phyloP scores from a whole-genome alignment of 2,113 vertebrate species.

The Cheilinus undulatus region DNA sequence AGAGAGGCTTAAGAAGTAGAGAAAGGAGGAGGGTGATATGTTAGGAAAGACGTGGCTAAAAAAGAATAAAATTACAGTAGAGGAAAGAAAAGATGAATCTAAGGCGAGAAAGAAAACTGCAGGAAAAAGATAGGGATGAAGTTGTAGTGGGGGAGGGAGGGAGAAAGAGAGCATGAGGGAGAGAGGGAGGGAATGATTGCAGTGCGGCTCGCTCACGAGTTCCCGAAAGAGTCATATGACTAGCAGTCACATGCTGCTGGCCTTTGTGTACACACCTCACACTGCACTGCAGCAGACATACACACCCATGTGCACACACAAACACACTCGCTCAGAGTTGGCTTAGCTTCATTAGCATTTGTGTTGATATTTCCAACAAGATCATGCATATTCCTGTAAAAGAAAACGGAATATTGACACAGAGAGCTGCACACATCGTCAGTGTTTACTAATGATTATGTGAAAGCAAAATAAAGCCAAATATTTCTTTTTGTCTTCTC shows the following conservation, averaged over 20 bases:
- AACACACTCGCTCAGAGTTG: background rate
- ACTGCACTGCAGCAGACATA: conserved; percentile 66
- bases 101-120: conserved; percentile 20
- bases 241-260: conserved; percentile 86
- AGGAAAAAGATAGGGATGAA: conserved; percentile 38
- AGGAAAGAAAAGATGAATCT: background rate
- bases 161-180: background rate
- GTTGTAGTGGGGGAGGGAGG: conserved; percentile 6
- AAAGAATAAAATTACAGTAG: background rate
- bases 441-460: background rate
- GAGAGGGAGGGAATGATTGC: conserved; percentile 80
- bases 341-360: background rate
- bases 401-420: background rate
- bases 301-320: conserved; percentile 33
- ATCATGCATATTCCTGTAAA: background rate
- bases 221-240: conserved; percentile 89
- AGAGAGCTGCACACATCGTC: background rate
- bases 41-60: background rate
- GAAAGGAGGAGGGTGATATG: conserved; percentile 35
- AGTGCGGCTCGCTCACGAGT: conserved; percentile 87
- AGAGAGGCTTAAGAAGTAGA: background rate
- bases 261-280: conserved; percentile 83
- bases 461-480: background rate
- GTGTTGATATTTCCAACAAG: background rate
- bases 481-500: background rate